Base-by-base conservation (phyloP, 1,140 invertebrate species). In the Drosophila rhopaloa region DNA sequence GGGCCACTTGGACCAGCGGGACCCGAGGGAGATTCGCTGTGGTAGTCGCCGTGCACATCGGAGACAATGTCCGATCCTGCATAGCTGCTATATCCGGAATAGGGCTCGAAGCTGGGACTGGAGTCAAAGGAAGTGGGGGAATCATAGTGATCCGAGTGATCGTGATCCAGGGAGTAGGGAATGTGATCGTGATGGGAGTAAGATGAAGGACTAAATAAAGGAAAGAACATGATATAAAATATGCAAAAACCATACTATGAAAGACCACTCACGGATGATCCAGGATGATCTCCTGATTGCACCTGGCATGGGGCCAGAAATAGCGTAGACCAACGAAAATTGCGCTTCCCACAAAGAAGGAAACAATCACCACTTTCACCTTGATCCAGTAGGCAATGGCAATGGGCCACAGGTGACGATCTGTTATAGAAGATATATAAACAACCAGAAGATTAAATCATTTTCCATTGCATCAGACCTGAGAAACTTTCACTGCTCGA, bases 351-450 rank as follows among this genome's bases (percentile, higher is more conserved):
- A 91, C 79, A 50, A 92, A 91, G 62, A 92, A 92, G 51, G 91
- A 88, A 0, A 92, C 84, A 14, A 92, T 89, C 1, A 92, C 63
- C 41, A 91, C 77, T 78, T 92, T 92, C 35, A 92, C 91, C 81
- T 92, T 92, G 38, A 92, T 70, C 90, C 86, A 92, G 53, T 92
- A 92, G 47, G 90, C 84, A 51, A 92, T 91, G 0, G 91, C 86
- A 32, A 92, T 40, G 9, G 91, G 67, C 89, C 91, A 88, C 59
- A 91, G 53, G 50, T 88, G 78, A 40, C 84, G 82, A 50, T 51
- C 89, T 91, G 16, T 11, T 65, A 54, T 37, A 4, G 9, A 9
- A 50, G 67, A 27, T 48, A 55, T 8, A 55, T 43, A 48, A 40
- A 53, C 32, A 53, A 11, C 9, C 5, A 53, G 29, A 47, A 35